A percentile compares a stretch with the other conserved stretches of the same genome.
Conservation (phyloP, 2,888 invertebrate genomes). For the Polydrusus cervinus region DNA sequence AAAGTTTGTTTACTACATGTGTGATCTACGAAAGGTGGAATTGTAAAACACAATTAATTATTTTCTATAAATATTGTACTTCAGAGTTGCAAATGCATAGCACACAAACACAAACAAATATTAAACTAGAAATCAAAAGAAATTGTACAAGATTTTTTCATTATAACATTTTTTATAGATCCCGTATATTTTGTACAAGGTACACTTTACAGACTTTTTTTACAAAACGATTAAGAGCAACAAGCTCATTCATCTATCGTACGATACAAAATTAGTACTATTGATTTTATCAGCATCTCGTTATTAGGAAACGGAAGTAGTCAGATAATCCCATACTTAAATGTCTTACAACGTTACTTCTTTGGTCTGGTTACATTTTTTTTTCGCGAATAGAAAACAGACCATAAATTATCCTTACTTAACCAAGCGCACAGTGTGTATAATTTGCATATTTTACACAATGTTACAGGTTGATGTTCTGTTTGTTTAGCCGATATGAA, state of each 20-base stretch:
- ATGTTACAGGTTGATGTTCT: background rate
- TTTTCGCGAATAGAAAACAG: background rate
- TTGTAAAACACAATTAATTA: too few relatives aligned
- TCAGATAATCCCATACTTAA: constrained; percentile 2
- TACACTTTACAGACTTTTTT: too few relatives aligned
- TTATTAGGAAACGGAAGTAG: constrained; percentile 8
- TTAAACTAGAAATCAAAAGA: too few relatives aligned
- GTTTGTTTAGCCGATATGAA: background rate
- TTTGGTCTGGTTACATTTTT: constrained; percentile 9
- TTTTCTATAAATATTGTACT: too few relatives aligned
- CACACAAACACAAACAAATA: background rate
- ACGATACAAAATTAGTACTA: background rate
- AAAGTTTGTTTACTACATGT: too few relatives aligned
- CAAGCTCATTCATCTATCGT: background rate
- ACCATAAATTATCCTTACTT: background rate
- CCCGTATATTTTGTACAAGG: too few relatives aligned
- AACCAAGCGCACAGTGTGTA: background rate
- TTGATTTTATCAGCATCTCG: constrained; percentile 11
- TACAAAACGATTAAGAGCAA: background rate
- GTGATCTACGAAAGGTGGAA: too few relatives aligned
- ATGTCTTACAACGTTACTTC: background rate
- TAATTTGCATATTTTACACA: constrained; percentile 17
- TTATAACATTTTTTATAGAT: too few relatives aligned
- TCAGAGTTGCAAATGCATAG: too few relatives aligned
- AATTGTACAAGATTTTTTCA: too few relatives aligned